Evolutionary conservation across 1,140 invertebrate genomes (phyloP).

Genomic region (Aplysia californica): DNA sequence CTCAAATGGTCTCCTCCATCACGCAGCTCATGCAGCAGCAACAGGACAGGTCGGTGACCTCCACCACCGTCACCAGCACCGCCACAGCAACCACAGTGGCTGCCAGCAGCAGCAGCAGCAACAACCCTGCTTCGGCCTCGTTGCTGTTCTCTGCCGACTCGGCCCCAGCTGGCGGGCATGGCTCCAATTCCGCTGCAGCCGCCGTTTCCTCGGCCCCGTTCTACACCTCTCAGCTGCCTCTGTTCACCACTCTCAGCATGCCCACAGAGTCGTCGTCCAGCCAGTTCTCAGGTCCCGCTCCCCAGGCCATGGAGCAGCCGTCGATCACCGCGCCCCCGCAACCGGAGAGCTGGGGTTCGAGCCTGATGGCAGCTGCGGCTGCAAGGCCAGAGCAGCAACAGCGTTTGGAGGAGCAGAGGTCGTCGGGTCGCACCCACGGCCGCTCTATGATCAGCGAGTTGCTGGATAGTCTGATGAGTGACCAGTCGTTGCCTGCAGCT

Average conservation of each 20-base stretch:
- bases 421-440: too few relatives aligned
- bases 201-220: too few relatives aligned
- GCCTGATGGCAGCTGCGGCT: neutral
- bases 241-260: too few relatives aligned
- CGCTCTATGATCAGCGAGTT: conserved; percentile 26
- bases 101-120: neutral
- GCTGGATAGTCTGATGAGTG: conserved; percentile 10
- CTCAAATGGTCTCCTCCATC: too few relatives aligned
- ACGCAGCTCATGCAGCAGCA: too few relatives aligned
- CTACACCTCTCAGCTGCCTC: too few relatives aligned
- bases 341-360: neutral
- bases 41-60: neutral
- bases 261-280: too few relatives aligned
- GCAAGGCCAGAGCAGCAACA: too few relatives aligned
- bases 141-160: neutral
- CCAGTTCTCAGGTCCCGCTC: too few relatives aligned
- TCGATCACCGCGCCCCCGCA: neutral
- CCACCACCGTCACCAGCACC: conserved; percentile 15
- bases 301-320: neutral
- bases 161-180: neutral
- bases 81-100: conserved; percentile 2
- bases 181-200: too few relatives aligned
- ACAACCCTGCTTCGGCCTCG: conserved; percentile 15
- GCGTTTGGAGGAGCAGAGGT: too few relatives aligned
- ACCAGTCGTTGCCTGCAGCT: conserved; percentile 9